These are phyloP conservation scores for Raja brachyura DNA, from an alignment of 2,113 vertebrate genomes.

Conservation along the genomic window DNA sequence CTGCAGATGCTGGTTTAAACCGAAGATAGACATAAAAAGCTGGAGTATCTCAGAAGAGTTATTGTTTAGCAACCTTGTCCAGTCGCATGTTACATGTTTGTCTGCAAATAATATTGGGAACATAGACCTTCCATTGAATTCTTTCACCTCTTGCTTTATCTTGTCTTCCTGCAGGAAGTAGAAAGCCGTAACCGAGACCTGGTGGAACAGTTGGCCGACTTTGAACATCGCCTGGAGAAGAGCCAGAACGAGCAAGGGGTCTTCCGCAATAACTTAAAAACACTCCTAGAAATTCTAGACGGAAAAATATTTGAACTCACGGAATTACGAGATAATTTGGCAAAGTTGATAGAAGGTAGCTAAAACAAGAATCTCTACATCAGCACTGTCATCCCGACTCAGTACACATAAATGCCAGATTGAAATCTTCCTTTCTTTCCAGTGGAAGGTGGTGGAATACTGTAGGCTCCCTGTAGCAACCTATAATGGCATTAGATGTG, in stretches of 20 bases:
- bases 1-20: too few relatives aligned
- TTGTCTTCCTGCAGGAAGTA: constrained; percentile 73
- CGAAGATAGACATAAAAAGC: too few relatives aligned
- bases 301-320: constrained; percentile 98
- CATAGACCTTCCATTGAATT: background rate
- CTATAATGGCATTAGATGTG: constrained; percentile 4
- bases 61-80: too few relatives aligned
- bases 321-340: constrained; percentile 90
- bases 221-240: constrained; percentile 91
- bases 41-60: too few relatives aligned
- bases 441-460: constrained; percentile 29
- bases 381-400: constrained; percentile 28
- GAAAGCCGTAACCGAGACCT: constrained; percentile 87
- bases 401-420: constrained; percentile 27
- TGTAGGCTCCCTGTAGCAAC: constrained; percentile 26
- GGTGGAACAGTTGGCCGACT: constrained; percentile 82
- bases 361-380: constrained; percentile 57
- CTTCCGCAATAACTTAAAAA: constrained; percentile 95
- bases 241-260: constrained; percentile 93
- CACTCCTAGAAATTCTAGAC: constrained; percentile 93
- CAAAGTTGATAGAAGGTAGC: constrained; percentile 91
- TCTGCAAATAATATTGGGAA: too few relatives aligned
- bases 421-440: constrained; percentile 32
- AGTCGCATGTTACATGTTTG: background rate
- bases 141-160: constrained; percentile 36